Percentiles rank a stretch among this genome's conserved stretches.
phyloP scores from a whole-genome alignment of 2,797 vertebrate species.

The Scarus forsteni region DNA sequence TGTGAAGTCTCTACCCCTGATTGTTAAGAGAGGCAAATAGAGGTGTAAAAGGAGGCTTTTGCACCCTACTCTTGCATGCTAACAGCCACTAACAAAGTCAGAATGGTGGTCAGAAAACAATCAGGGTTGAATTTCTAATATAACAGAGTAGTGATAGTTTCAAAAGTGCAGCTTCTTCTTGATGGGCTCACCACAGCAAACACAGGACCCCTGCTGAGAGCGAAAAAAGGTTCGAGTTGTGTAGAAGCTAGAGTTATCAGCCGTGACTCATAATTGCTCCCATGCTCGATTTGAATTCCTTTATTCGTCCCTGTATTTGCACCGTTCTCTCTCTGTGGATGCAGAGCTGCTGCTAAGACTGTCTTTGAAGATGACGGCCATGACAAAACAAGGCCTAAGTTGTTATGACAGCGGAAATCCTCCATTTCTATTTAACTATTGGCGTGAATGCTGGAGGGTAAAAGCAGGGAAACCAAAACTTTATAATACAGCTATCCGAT shows the following conservation, averaged over 20 bases:
- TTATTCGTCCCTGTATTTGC: conserved; percentile 49
- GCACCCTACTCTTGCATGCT: conserved; percentile 17
- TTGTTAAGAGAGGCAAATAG: too few species aligned
- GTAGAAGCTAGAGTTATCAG: conserved; percentile 33
- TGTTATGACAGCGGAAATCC: conserved; percentile 66
- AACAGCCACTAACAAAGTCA: conserved; percentile 5
- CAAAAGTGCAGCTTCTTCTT: conserved; percentile 37
- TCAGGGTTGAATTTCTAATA: conserved; percentile 32
- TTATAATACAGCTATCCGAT: conserved; percentile 55
- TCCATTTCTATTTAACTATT: conserved; percentile 51
- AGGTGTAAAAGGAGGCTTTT: neutral
- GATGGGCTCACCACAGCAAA: conserved; percentile 21
- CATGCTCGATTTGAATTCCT: conserved; percentile 60
- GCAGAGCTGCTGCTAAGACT: conserved; percentile 36
- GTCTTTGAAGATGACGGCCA: conserved; percentile 67
- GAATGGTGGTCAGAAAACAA: conserved; percentile 9
- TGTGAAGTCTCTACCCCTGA: too few species aligned
- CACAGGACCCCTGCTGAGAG: conserved; percentile 33
- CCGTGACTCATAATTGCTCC: conserved; percentile 64
- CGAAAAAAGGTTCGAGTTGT: conserved; percentile 51
- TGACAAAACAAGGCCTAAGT: conserved; percentile 64
- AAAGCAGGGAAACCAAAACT: conserved; percentile 53
- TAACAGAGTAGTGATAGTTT: conserved; percentile 25
- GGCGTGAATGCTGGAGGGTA: conserved; percentile 51
- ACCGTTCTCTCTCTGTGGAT: conserved; percentile 39